Evolutionary conservation across 2,888 invertebrate genomes (phyloP).

Genomic region (Stomorhina lunata): DNA sequence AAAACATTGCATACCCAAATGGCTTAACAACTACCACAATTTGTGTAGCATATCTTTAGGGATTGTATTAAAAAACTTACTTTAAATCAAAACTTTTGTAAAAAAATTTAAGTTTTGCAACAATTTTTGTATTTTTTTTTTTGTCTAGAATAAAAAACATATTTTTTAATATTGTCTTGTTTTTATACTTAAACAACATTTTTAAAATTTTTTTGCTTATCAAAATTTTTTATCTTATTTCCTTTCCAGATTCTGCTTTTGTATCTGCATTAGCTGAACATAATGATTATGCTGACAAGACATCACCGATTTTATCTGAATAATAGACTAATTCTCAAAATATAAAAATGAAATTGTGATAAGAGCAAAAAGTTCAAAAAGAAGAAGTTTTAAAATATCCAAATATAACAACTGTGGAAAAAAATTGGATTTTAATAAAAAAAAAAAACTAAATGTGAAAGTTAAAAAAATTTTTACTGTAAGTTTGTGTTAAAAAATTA

Average conservation of each 20-base stretch:
- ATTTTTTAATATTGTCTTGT: neutral
- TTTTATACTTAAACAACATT: neutral
- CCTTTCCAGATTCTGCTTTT: constrained; percentile 11
- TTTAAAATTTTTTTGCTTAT: neutral
- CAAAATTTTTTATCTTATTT: neutral
- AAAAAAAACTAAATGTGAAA: neutral
- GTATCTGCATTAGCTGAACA: neutral
- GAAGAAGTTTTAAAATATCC: constrained; percentile 45
- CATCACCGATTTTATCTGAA: neutral
- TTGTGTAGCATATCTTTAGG: constrained; percentile 35
- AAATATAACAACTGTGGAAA: neutral
- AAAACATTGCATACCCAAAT: constrained; percentile 38
- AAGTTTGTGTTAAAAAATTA: neutral
- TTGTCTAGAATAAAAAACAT: neutral
- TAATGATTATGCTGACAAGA: constrained; percentile 51
- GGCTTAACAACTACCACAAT: constrained; percentile 11
- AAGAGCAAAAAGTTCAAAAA: neutral
- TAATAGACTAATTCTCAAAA: constrained; percentile 20
- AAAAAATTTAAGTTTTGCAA: neutral
- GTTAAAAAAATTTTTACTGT: no score
- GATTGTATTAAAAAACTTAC: neutral
- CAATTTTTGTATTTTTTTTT: neutral
- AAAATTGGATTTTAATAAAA: neutral
- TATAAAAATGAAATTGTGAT: neutral
- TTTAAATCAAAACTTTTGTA: no score